Evolutionary conservation across 2,888 invertebrate species (phyloP).

Genomic region (Lissonota sp.): DNA sequence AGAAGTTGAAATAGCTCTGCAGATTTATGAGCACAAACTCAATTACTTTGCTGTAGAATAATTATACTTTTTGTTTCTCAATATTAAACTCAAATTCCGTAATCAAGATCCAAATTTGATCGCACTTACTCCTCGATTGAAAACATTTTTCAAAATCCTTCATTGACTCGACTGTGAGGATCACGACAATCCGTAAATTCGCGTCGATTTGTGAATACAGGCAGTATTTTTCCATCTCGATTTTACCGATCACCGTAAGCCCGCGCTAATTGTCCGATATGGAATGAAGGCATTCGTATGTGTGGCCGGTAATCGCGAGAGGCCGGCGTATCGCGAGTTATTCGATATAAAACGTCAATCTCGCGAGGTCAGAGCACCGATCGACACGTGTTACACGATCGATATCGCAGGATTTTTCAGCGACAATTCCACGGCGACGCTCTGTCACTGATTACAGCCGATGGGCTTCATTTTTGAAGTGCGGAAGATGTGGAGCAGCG

Average conservation of each 20-base stretch:
- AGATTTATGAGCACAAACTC: too few relatives aligned
- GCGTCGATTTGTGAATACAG: too few relatives aligned
- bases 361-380: constrained; percentile 70
- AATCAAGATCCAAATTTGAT: too few relatives aligned
- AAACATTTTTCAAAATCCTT: too few relatives aligned
- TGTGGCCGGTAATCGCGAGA: constrained; percentile 39
- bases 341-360: constrained; percentile 26
- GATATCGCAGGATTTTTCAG: constrained; percentile 10
- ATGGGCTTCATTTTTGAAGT: background rate
- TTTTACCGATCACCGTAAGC: constrained; percentile 58
- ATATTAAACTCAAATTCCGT: too few relatives aligned
- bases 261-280: constrained; percentile 54
- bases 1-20: too few relatives aligned
- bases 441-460: background rate
- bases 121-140: too few relatives aligned
- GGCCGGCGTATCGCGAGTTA: constrained; percentile 26
- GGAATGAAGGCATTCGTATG: background rate
- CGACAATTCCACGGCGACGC: background rate
- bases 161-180: too few relatives aligned
- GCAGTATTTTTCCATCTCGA: constrained; percentile 33
- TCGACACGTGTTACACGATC: constrained; percentile 43
- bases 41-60: too few relatives aligned
- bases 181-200: too few relatives aligned
- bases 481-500: constrained; percentile 3
- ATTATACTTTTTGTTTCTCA: too few relatives aligned